Evolutionary conservation across 2,113 vertebrate genomes (phyloP).

Genomic region (Macroglossus sobrinus): DNA sequence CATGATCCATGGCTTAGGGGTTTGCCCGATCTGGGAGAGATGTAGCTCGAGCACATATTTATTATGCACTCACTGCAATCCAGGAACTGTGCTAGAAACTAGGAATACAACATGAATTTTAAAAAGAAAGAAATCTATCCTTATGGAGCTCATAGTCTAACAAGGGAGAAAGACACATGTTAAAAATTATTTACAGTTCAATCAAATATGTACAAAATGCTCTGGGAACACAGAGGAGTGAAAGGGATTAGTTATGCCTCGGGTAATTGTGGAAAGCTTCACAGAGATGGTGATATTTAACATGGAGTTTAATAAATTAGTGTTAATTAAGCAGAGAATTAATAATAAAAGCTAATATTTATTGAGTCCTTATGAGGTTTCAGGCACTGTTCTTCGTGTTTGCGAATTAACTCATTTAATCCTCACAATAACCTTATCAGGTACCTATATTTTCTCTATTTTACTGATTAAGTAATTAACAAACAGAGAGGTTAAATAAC

Average conservation of each 20-base stretch:
- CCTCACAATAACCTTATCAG: not conserved
- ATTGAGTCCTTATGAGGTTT: slow-evolving; percentile 63
- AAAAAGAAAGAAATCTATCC: slow-evolving; percentile 48
- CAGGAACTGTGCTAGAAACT: slow-evolving; percentile 7
- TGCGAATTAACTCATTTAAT: slow-evolving; percentile 40
- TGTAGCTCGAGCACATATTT: not conserved
- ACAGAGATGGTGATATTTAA: slow-evolving; percentile 70
- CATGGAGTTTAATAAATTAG: slow-evolving; percentile 69
- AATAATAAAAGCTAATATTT: slow-evolving; percentile 75
- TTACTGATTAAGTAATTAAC: slow-evolving; percentile 5
- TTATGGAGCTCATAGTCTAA: slow-evolving; percentile 25
- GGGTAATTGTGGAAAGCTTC: slow-evolving; percentile 63
- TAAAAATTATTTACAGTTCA: slow-evolving; percentile 73
- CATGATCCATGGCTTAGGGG: not conserved
- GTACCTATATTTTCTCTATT: not conserved
- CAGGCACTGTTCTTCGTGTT: slow-evolving; percentile 12
- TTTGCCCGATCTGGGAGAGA: not conserved
- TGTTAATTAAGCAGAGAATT: slow-evolving; percentile 75
- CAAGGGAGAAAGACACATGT: slow-evolving; percentile 69
- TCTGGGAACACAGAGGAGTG: slow-evolving; percentile 58
- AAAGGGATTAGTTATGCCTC: slow-evolving; percentile 68
- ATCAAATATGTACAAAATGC: slow-evolving; percentile 67
- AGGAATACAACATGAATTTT: slow-evolving; percentile 47
- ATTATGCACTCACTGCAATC: not conserved
- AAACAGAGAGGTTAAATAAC: slow-evolving; percentile 53